A percentile compares a stretch with the other conserved stretches of the same genome.
These are phyloP conservation scores for Neosilurus hyrtlii DNA, from an alignment of 2,797 vertebrate species.

Conservation along the genomic window DNA sequence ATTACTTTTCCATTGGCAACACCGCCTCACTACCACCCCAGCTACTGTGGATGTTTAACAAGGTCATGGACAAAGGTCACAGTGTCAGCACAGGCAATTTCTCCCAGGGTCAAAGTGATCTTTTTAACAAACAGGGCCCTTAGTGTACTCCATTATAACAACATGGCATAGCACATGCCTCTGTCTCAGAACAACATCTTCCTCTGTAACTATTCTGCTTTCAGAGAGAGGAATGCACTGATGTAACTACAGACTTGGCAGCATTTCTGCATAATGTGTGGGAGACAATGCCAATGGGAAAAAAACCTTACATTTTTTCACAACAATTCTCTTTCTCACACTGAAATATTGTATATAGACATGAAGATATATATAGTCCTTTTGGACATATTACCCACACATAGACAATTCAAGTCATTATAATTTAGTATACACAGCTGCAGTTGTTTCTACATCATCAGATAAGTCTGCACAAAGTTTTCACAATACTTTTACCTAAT, in stretches of 20 bases:
- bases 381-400: conserved; percentile 16
- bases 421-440: conserved; percentile 3
- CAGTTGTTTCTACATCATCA: background rate
- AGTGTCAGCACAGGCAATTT: conserved; percentile 13
- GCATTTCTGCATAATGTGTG: conserved; percentile 34
- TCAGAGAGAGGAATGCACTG: conserved; percentile 37
- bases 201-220: conserved; percentile 21
- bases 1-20: conserved; percentile 14
- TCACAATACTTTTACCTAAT: background rate
- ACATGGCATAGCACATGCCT: conserved; percentile 16
- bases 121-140: conserved; percentile 25
- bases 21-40: background rate
- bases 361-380: conserved; percentile 16
- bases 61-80: conserved; percentile 43
- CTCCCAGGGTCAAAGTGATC: conserved; percentile 17
- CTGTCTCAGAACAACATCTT: background rate
- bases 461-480: conserved; percentile 15
- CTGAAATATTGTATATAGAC: conserved; percentile 24
- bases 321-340: conserved; percentile 28
- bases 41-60: conserved; percentile 21
- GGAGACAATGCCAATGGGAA: conserved; percentile 31
- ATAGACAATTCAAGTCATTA: conserved; percentile 13
- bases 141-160: conserved; percentile 28
- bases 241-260: conserved; percentile 27
- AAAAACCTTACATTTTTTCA: conserved; percentile 34